Conservation (phyloP, 2,888 invertebrate genomes). For the Agrotis clavis region DNA sequence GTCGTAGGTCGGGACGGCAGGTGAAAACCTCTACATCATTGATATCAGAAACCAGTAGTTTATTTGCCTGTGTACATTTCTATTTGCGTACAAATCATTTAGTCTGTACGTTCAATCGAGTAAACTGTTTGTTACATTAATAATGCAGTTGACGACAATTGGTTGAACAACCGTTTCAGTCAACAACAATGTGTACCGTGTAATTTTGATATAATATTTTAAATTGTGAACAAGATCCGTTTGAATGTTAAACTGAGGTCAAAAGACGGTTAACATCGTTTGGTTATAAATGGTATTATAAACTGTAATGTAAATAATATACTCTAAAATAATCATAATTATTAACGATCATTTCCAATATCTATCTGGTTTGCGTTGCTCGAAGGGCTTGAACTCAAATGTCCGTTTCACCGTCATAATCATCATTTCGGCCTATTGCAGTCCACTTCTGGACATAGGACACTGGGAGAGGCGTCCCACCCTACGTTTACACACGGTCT, state of each 20-base stretch:
- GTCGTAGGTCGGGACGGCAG: too few relatives aligned
- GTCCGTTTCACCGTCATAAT: background rate
- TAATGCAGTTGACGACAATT: constrained; percentile 30
- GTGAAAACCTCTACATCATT: background rate
- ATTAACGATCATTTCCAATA: too few relatives aligned
- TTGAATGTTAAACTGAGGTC: background rate
- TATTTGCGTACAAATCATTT: constrained; percentile 29
- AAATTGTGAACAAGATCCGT: background rate
- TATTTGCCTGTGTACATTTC: constrained; percentile 8
- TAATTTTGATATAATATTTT: constrained; percentile 22
- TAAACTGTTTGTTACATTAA: constrained; percentile 43
- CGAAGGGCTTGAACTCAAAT: background rate
- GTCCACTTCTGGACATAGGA: too few relatives aligned
- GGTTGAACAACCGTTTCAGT: constrained; percentile 18
- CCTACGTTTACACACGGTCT: too few relatives aligned
- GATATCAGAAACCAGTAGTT: background rate
- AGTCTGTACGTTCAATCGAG: constrained; percentile 3
- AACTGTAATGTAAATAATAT: too few relatives aligned
- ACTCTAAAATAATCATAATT: background rate
- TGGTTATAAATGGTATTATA: too few relatives aligned
- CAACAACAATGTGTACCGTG: constrained; percentile 17
- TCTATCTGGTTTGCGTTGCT: too few relatives aligned
- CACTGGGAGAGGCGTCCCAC: too few relatives aligned
- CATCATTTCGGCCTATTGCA: too few relatives aligned
- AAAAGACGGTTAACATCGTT: background rate